Evolutionary conservation across 2,113 vertebrate genomes (phyloP), one percentile per base, ranked within the genome.

Genomic region (Boleophthalmus pectinirostris): DNA sequence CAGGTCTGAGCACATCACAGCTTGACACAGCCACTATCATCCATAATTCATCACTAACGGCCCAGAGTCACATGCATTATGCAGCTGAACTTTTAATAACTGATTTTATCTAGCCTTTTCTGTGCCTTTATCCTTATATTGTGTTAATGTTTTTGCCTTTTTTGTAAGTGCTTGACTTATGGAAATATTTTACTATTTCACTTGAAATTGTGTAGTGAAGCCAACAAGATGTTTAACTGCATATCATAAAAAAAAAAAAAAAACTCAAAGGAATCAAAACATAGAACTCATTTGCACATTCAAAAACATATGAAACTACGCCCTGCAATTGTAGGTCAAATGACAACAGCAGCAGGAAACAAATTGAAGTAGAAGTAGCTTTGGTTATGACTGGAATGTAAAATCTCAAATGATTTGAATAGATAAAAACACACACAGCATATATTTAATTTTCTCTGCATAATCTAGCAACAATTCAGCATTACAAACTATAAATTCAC

Each of bases 11-110:
- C 80, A 60, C 80, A 66, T 79, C 83, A 33, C 85, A 86, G 86
- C 82, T 79, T 88, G 84, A 84, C 68, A 38, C 69, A 81, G 78
- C 78, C 46, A 46, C 57, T 77, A 57, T 56, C 67, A 85, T 90
- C 70, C 78, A 88, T 88, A 81, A 90, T 88, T 89, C 70, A 90
- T 83, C 73, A 75, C 73, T 77, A 68, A 10, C 77, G 68, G 67
- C 68, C 79, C 65, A 46, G 70, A 66, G 78, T 56, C 58, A 56
- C 75, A 84, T 81, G 61, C 57, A 85, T 86, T 75, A 87, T 87
- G 79, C 54, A 86, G 60, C 29, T 24, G 18, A 80, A 70, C 67
- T 76, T 74, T 82, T 70, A 78, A 72, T 68, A 81, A 64, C 69
- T 51, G 24, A 66, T 77, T 84, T 68, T 60, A 78, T 74, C 75